Base-by-base conservation (phyloP, 2,113 vertebrate species). In the Salvelinus alpinus region DNA sequence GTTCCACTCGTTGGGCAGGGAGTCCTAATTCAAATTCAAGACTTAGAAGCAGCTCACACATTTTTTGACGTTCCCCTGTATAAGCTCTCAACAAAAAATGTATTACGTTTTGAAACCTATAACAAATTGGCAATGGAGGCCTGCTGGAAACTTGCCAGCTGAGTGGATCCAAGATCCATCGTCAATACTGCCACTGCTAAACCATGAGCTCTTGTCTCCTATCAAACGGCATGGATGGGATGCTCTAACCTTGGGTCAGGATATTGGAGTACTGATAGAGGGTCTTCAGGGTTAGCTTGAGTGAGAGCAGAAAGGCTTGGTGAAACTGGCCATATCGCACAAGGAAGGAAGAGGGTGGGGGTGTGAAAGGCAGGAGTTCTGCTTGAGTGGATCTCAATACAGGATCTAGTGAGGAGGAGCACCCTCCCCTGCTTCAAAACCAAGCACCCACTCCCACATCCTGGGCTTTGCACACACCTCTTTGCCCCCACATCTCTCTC, bases 301-400 rank as follows among this genome's bases (percentile, higher is more conserved):
- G 78, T 27, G 38, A 12, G 31, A 51, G 44, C 60, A 74, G 59
- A 62, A 64, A 80, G 64, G 20, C 48, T 71, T 70, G 6, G 8
- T 48, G 34, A 27, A 16, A 64, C 54, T 64, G 29, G 22, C 76
- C 81, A 72, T 85, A 84, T 86, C 86, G 78, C 88, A 85, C 86
- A 82, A 76, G 69, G 38, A 73, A 54, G 72, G 72, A 80, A 68
- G 74, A 86, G 27, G 71, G 87, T 34, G 77, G 83, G 84, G 80
- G 85, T 84, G 88, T 88, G 90, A 88, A 87, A 83, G 77, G 84
- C 78, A 78, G 34, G 51, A 86, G 91, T 93, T 94, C 90, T 88
- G 91, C 93, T 90, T 91, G 81, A 94, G 75, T 91, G 91, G 87
- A 74, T 88, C 87, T 91, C 84, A 94, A 94, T 93, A 84, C 76